Base-by-base conservation (phyloP, 2,113 vertebrate species). In the Micromys minutus region DNA sequence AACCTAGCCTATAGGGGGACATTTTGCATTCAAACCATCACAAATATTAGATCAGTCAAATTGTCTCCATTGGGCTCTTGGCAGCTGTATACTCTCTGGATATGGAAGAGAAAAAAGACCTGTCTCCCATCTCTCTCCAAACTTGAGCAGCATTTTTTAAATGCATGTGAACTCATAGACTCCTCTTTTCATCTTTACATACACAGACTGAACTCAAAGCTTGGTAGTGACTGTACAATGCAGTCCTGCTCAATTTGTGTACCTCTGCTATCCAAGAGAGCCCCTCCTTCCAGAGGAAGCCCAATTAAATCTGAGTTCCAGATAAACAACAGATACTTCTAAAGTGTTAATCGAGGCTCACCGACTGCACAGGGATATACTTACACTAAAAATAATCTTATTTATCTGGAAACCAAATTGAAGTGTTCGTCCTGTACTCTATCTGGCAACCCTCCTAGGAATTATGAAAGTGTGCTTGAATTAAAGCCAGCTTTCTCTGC, bases 401-500 rank as follows among this genome's bases (percentile, higher is more conserved):
- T 88, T 94, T 86, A 93, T 95, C 76, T 81, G 59, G 95, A 95
- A 92, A 77, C 87, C 90, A 86, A 55, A 94, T 95, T 89, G 65
- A 77, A 91, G 13, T 3, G 3, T 11, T 5, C 31, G 21, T 67
- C 52, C 59, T 77, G 12, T 77, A 21, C 89, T 91, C 71, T 77
- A 34, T 57, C 91, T 83, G 81, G 76, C 31, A 87, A 5, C 9
- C 11, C 34, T 89, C 92, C 16, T 71, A 21, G 71, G 61, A 79
- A 15, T 63, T 94, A 17, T 22, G 65, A 88, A 90, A 87, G 76
- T 17, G 67, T 17, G 67, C 71, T 87, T 87, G 92, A 91, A 16
- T 45, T 59, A 50, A 90, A 90, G 93, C 75, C 87, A 80, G 75
- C 3, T 24, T 74, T 69, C 63, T 87, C 65, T 77, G n/a, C 21